Conservation (phyloP, 2,113 vertebrate genomes). For the Plestiodon gilberti region DNA sequence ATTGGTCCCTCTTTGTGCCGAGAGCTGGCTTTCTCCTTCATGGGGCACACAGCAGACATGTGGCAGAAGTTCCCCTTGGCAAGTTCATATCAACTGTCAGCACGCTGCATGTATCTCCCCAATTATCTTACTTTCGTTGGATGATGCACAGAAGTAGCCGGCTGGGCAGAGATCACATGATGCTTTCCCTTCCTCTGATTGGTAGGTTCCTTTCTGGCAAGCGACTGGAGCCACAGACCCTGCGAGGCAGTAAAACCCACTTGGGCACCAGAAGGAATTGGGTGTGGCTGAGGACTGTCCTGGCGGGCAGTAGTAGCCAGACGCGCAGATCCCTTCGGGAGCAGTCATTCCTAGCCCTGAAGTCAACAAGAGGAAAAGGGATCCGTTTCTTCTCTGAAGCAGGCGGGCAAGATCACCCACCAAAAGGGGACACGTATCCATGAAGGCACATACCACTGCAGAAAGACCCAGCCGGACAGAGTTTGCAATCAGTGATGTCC, state of each 20-base stretch:
- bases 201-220: slow-evolving; percentile 80
- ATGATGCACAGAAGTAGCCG: slow-evolving; percentile 65
- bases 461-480: slow-evolving; percentile 77
- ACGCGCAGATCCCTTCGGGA: slow-evolving; percentile 32
- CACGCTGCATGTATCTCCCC: background rate
- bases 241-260: slow-evolving; percentile 41
- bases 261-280: background rate
- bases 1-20: too few relatives aligned
- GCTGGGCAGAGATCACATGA: slow-evolving; percentile 60
- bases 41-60: too few relatives aligned
- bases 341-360: slow-evolving; percentile 24
- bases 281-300: slow-evolving; percentile 56
- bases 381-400: background rate
- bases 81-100: too few relatives aligned
- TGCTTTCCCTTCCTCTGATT: slow-evolving; percentile 54
- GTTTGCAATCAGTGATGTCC: slow-evolving; percentile 73
- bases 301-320: slow-evolving; percentile 58
- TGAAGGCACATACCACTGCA: slow-evolving; percentile 71
- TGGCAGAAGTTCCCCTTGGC: too few relatives aligned
- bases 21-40: too few relatives aligned
- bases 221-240: slow-evolving; percentile 70
- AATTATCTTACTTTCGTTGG: slow-evolving; percentile 39
- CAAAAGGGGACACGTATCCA: background rate
- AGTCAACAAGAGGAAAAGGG: background rate
- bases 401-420: background rate